A percentile compares a stretch with the other conserved stretches of the same genome.
phyloP scores from a whole-genome alignment of 2,113 vertebrate species.

The Candoia aspera region DNA sequence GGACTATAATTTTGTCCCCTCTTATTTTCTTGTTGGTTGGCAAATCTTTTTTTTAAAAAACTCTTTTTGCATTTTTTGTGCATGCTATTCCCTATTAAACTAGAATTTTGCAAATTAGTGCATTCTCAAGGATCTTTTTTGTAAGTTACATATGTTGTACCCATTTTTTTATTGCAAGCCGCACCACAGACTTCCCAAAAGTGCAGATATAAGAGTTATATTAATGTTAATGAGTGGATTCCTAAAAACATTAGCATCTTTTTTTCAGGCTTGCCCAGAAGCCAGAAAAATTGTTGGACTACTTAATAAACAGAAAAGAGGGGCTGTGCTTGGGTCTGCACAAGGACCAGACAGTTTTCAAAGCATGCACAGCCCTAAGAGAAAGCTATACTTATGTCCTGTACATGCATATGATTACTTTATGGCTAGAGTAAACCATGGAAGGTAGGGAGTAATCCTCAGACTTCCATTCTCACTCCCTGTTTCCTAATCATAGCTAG shows the following conservation, averaged over 20 bases:
- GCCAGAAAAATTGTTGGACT: background rate
- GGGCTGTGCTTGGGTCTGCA: background rate
- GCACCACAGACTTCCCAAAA: background rate
- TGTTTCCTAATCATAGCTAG: background rate
- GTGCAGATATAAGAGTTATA: background rate
- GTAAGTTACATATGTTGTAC: background rate
- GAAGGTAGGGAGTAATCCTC: background rate
- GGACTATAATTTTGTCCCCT: background rate
- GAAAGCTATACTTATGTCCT: background rate
- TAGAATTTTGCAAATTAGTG: background rate
- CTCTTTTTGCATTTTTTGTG: background rate
- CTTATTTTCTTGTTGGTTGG: background rate
- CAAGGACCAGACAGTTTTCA: background rate
- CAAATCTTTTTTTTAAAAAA: background rate
- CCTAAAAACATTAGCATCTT: background rate
- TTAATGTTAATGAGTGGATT: too few relatives aligned
- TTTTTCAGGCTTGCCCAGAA: background rate
- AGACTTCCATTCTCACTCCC: background rate
- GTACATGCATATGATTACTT: background rate
- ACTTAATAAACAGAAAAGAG: background rate
- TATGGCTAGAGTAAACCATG: background rate
- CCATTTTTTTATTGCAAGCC: background rate
- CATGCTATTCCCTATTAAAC: background rate
- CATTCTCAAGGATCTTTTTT: background rate
- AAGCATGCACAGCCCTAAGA: background rate